Evolutionary conservation across 2,113 vertebrate species (phyloP), one percentile per base, ranked within the genome.

Genomic region (Oryzias celebensis): DNA sequence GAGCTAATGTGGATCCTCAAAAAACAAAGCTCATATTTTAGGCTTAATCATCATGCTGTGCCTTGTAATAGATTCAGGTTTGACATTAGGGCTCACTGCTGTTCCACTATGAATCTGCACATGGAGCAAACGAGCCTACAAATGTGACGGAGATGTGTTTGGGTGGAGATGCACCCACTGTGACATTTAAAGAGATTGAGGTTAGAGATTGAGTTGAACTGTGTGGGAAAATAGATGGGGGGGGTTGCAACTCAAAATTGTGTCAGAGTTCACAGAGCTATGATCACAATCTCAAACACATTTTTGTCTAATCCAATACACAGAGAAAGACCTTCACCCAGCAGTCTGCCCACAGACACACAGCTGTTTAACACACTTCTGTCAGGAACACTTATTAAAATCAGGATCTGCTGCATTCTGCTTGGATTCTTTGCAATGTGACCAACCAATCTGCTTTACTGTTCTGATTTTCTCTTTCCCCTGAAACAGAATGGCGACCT

Each of bases 101-200:
- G 15, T 71, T 71, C 56, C 44, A 51, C 55, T 56, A 42, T 45
- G 58, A 52, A 59, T 72, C 18, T 75, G 57, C 7, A 1, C 45
- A 15, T 45, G 50, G 57, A 42, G 60, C 28, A 13, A 63, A 12
- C 51, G 18, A n/a, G 20, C 55, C 36, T 26, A n/a, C 60, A 44
- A 60, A 63, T 23, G 14, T 31, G 42, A 26, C 14, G n/a, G 13
- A 45, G 51, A 6, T 47, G 42, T 61, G 58, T 50, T 41, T 52
- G 65, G 15, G 42, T 57, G 49, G 17, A 51, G 52, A 7, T 47
- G 45, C 17, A 49, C 47, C 55, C 74, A 67, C 43, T 67, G 44
- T 83, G 82, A 82, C 80, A 82, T 85, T 85, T 80, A 50, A n/a
- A 83, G 60, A 82, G 82, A 85, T 63, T 71, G 67, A 76, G 77